Evolutionary conservation across 2,888 invertebrate species (phyloP).

Genomic region (Papilio elwesi): DNA sequence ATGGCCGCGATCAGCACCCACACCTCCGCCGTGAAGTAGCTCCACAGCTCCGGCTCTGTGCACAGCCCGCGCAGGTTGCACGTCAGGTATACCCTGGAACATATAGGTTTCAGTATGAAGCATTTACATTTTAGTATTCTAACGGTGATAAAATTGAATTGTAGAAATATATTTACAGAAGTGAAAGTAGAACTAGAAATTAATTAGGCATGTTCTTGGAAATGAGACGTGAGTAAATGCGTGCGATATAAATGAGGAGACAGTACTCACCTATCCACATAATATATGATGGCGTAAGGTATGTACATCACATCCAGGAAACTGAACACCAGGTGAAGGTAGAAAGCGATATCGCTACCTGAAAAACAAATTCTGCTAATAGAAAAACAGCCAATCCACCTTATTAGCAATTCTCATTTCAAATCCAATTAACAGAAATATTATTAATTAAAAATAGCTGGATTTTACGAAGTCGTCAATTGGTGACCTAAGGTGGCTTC

Average conservation of each 20-base stretch:
- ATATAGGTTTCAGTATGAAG: neutral
- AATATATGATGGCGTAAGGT: constrained; percentile 92
- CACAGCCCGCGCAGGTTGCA: constrained; percentile 89
- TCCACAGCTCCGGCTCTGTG: constrained; percentile 85
- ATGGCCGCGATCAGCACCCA: constrained; percentile 87
- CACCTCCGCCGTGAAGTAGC: constrained; percentile 89
- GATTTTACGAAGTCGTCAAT: too few species aligned
- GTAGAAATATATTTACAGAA: too few species aligned
- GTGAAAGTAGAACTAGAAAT: too few species aligned
- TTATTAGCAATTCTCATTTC: too few species aligned
- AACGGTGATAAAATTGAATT: too few species aligned
- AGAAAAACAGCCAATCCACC: neutral
- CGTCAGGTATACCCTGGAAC: constrained; percentile 86
- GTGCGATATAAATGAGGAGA: neutral
- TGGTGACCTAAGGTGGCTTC: too few species aligned
- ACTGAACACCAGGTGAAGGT: constrained; percentile 89
- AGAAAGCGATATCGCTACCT: constrained; percentile 88
- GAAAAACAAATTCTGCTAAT: constrained; percentile 52
- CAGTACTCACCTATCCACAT: constrained; percentile 85
- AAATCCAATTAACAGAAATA: too few species aligned
- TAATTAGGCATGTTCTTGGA: too few species aligned
- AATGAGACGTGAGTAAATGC: neutral
- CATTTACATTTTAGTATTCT: too few species aligned
- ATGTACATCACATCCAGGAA: constrained; percentile 91
- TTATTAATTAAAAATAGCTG: too few species aligned